Evolutionary conservation across 1,140 invertebrate genomes (phyloP).

Genomic region (Parapsyche elsis): DNA sequence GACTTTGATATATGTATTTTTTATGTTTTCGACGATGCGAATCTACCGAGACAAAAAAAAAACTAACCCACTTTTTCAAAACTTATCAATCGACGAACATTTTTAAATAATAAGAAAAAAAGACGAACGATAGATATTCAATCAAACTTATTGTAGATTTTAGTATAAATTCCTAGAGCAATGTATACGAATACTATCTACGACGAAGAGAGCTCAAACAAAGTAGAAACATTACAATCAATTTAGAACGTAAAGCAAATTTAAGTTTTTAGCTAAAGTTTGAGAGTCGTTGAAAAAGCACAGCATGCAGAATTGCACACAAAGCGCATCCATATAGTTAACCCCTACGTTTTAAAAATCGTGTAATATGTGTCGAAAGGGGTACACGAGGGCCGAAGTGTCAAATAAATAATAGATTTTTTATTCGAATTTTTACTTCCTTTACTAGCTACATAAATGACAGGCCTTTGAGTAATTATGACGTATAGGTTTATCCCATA

Average conservation of each 20-base stretch:
- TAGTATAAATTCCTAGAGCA: too few species aligned
- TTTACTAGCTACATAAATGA: background rate
- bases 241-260: background rate
- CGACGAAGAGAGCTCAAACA: too few species aligned
- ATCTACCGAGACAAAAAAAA: background rate
- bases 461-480: slow-evolving; percentile 40
- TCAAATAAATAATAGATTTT: slow-evolving; percentile 37
- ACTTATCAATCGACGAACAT: background rate
- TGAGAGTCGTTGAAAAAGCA: background rate
- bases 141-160: too few species aligned
- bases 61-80: background rate
- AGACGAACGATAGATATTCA: too few species aligned
- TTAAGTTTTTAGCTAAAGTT: background rate
- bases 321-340: background rate
- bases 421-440: slow-evolving; percentile 10
- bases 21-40: slow-evolving; percentile 65
- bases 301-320: background rate
- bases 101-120: too few species aligned
- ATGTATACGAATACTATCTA: too few species aligned
- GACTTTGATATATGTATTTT: slow-evolving; percentile 70
- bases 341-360: slow-evolving; percentile 48
- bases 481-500: slow-evolving; percentile 31
- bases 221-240: too few species aligned
- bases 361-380: slow-evolving; percentile 44
- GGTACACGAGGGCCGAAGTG: slow-evolving; percentile 22